A percentile compares a stretch with the other conserved stretches of the same genome.
These are phyloP conservation scores for Nymphalis urticae DNA, from an alignment of 2,888 invertebrate species.

Conservation along the genomic window DNA sequence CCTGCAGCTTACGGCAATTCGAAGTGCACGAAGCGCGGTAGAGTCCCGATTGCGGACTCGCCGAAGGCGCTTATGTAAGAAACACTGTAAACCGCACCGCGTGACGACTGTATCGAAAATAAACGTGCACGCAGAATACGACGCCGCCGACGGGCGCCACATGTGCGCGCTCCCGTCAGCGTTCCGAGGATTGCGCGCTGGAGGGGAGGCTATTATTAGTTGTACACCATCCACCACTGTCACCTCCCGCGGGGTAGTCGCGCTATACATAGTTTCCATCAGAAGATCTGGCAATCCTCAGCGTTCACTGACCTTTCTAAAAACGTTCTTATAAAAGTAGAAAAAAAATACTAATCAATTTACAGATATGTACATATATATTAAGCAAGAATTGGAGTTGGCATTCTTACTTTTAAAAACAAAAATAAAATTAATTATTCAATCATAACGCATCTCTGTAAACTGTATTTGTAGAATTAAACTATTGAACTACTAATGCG, in stretches of 20 bases:
- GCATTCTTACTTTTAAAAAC: background rate
- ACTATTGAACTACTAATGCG: slow-evolving; percentile 41
- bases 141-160: slow-evolving; percentile 67
- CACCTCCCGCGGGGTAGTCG: slow-evolving; percentile 80
- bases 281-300: slow-evolving; percentile 74
- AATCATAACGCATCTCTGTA: slow-evolving; percentile 16
- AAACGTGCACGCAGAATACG: slow-evolving; percentile 69
- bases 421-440: slow-evolving; percentile 26
- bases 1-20: slow-evolving; percentile 68
- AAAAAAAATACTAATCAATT: slow-evolving; percentile 11
- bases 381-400: background rate
- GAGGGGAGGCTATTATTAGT: slow-evolving; percentile 81
- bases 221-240: slow-evolving; percentile 79
- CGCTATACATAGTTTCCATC: slow-evolving; percentile 78
- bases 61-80: slow-evolving; percentile 68
- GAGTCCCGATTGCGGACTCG: slow-evolving; percentile 50
- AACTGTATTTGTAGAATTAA: slow-evolving; percentile 39
- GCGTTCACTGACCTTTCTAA: slow-evolving; percentile 77
- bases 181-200: slow-evolving; percentile 71
- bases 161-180: slow-evolving; percentile 75
- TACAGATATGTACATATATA: background rate
- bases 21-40: slow-evolving; percentile 54
- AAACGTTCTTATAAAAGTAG: slow-evolving; percentile 52
- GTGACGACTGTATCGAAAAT: slow-evolving; percentile 78
- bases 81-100: slow-evolving; percentile 74